Base-by-base conservation (phyloP, 2,888 invertebrate genomes). In the Dermolepida albohirtum region DNA sequence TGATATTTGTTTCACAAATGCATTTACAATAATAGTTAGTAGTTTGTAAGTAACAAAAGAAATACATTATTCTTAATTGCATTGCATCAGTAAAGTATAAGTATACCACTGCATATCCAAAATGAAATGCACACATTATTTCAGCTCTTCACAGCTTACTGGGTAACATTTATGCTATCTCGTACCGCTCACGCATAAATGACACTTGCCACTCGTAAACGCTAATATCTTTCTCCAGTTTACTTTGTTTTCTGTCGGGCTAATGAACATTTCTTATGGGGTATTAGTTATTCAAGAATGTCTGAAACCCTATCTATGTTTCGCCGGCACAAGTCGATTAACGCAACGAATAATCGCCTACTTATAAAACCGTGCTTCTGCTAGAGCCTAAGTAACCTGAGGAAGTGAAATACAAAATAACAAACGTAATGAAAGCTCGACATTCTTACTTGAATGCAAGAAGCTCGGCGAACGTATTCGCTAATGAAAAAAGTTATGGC, bases 401-500 rank as follows among this genome's bases (percentile, higher is more conserved):
- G 5, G 22, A 49, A 8, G 1, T 11, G 10, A 16, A 17, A 49
- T 5, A n/a, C 22, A 10, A 40, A 40, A 54, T 10, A 44, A 11
- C 47, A 47, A 12, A 29, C 49, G 43, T 17, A n/a, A 41, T 17
- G 29, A 14, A 16, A 16, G n/a, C 16, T 16, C 34, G 14, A 16
- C 34, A 59, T 59, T 59, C 47, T 59, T 59, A 8, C 57, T 29
- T 27, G 43, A 54, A 27, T 43, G 22, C 34, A 34, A 34, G 34
- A 10, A 29, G 8, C 16, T 16, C 34, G 22, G 49, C 16, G 12
- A 8, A 10, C 34, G 22, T 16, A 39, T 62, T 59, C 47, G 47
- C 29, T 62, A 62, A 62, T 62, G 47, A 62, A 62, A 57, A 62
- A 62, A 62, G 59, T 62, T 62, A 62, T 62, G 59, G 59, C 59